Base-by-base conservation (phyloP, 2,888 invertebrate genomes). In the Agrochola lota region DNA sequence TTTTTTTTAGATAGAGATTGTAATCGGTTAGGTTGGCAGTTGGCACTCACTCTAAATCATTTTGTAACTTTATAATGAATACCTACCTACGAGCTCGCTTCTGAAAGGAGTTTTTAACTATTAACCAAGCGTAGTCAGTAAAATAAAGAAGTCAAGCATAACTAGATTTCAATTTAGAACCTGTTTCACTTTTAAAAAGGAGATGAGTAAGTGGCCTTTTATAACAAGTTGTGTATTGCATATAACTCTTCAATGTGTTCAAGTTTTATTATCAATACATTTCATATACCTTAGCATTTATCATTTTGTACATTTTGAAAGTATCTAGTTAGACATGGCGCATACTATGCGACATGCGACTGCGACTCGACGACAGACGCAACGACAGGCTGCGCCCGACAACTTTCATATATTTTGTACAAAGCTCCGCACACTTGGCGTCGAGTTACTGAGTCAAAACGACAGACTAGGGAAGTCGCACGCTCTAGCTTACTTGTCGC, bases 171-270 rank as follows among this genome's bases (percentile, higher is more conserved):
- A 55, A 79, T 79, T 43, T 60, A 84, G 23, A 84, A 69, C 40
- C 20, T n/a, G 77, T 11, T 62, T 43, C 40, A 30, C 60, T 64
- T 77, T 46, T n/a, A 23, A 63, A 79, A 69, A 71, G 52, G 46
- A 59, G 86, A 78, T 77, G 59, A 46, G 64, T 66, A 62, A 67
- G 46, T 78, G 68, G 81, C 77, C 86, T 86, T 86, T 84, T 40
- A 5, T 55, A 86, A 83, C 85, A 82, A 85, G 85, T 87, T 89
- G 67, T 71, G 40, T 63, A 72, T 88, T 88, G 81, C 78, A 77
- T 49, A 83, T 78, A 62, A 84, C 23, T 46, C 1, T 46, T 77
- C 26, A 26, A 74, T 78, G 26, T 26, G 63, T 79, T 73, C 68
- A 74, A 60, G 74, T 77, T 72, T 71, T 69, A 75, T 52, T 78